Evolutionary conservation across 2,888 invertebrate species (phyloP).

Genomic region (Drosophila maculinotata): DNA sequence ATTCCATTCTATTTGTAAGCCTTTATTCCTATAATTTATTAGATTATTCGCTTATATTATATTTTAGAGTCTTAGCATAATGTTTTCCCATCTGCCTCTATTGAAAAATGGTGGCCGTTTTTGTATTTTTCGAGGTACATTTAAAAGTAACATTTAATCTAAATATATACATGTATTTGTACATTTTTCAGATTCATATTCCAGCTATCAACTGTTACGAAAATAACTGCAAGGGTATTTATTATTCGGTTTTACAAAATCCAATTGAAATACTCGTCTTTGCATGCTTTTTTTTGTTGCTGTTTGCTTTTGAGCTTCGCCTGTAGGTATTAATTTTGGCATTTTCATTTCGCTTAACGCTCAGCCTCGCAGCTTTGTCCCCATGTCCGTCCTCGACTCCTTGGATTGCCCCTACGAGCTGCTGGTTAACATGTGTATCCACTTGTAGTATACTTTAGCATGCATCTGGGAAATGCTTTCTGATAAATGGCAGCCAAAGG

Average conservation of each 20-base stretch:
- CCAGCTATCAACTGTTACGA: no score
- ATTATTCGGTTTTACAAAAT: neutral
- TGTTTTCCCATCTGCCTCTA: no score
- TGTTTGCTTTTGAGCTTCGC: constrained; percentile 22
- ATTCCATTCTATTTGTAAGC: no score
- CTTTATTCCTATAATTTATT: no score
- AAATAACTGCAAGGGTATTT: constrained; percentile 6
- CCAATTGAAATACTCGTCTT: constrained; percentile 14
- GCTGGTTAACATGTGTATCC: constrained; percentile 53
- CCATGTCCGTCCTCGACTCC: neutral
- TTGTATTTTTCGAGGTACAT: no score
- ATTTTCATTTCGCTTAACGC: constrained; percentile 60
- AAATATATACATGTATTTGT: no score
- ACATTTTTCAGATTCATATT: no score
- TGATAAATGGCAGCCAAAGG: constrained; percentile 25
- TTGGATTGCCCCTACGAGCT: neutral
- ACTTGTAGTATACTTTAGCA: constrained; percentile 33
- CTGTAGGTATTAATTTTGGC: constrained; percentile 67
- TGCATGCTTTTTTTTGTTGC: constrained; percentile 41
- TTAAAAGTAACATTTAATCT: no score
- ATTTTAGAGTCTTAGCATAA: no score
- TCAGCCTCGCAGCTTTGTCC: neutral
- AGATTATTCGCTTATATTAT: neutral
- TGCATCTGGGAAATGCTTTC: constrained; percentile 31
- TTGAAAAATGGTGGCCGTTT: no score